Base-by-base conservation (phyloP, 2,113 vertebrate species). In the Dendropsophus ebraccatus region DNA sequence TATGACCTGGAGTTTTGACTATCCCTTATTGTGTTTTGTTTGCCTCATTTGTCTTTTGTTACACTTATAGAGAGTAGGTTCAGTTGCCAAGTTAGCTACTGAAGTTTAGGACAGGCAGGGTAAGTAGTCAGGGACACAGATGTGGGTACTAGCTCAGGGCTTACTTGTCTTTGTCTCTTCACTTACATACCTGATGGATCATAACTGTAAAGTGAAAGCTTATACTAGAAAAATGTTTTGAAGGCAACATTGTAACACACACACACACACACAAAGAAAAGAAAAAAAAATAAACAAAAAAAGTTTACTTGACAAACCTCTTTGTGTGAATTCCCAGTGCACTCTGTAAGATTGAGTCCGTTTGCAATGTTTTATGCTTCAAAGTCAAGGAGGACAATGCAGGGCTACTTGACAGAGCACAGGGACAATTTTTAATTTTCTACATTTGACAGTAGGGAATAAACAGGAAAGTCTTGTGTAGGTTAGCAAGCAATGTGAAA, bases 341-440 rank as follows among this genome's bases (percentile, higher is more conserved):
- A 56, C 30, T 78, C 30, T 60, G 30, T 56, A 79, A 79, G 30
- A 79, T 37, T 79, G 32, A 58, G 76, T 58, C 76, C 76, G 58
- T 79, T 79, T 17, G 52, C 76, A 79, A 79, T 58, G 35, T 79
- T 58, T 79, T 79, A 79, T 58, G 54, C 76, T 58, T 79, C 50
- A 79, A 79, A 79, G 76, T 58, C 76, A 79, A 79, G 50, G 12
- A 58, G 76, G 52, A 79, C 76, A 79, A 79, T 79, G 50, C 76
- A 58, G 47, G 47, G 47, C 5, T 49, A 49, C 41, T 49, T 49
- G 47, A 49, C 47, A 49, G 12, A 49, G 47, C 47, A 41, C 41
- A 41, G 41, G 73, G 25, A 78, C 28, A 58, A 23, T 52, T 58
- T 79, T 58, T 56, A 32, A 79, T 79, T 37, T 78, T 79, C 52